Evolutionary conservation across 2,888 invertebrate species (phyloP).

Genomic region (Norana najaformis): DNA sequence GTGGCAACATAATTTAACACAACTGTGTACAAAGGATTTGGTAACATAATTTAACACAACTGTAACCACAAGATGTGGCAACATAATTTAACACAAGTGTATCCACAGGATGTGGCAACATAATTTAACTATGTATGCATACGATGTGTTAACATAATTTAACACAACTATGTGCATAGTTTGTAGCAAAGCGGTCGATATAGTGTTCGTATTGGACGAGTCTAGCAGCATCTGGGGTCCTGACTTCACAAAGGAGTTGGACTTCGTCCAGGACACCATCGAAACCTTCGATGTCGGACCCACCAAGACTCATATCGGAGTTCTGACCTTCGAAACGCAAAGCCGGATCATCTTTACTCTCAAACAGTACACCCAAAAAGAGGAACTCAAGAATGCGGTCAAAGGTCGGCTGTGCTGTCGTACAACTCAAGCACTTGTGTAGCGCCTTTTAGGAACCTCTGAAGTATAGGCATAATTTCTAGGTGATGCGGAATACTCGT

Average conservation of each 20-base stretch:
- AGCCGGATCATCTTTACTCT: constrained; percentile 22
- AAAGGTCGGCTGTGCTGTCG: not conserved
- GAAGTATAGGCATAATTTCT: too few relatives aligned
- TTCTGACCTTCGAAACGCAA: constrained; percentile 22
- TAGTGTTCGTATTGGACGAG: constrained; percentile 31
- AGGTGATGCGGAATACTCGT: too few relatives aligned
- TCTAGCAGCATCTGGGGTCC: constrained; percentile 26
- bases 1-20: too few relatives aligned
- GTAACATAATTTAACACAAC: too few relatives aligned
- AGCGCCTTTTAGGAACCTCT: too few relatives aligned
- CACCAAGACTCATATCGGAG: constrained; percentile 26
- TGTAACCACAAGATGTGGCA: too few relatives aligned
- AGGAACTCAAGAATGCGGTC: not conserved
- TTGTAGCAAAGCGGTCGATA: constrained; percentile 30
- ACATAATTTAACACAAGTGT: too few relatives aligned
- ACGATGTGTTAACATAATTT: not conserved
- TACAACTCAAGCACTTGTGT: not conserved
- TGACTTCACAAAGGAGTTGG: constrained; percentile 28
- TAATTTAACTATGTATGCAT: too few relatives aligned
- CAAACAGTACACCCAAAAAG: not conserved
- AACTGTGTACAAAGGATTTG: too few relatives aligned
- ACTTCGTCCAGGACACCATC: constrained; percentile 28
- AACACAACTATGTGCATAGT: too few relatives aligned
- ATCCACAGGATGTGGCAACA: too few relatives aligned
- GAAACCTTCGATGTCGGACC: constrained; percentile 20